These are phyloP conservation scores for Engystomops pustulosus DNA, from an alignment of 2,113 vertebrate species.

Conservation along the genomic window DNA sequence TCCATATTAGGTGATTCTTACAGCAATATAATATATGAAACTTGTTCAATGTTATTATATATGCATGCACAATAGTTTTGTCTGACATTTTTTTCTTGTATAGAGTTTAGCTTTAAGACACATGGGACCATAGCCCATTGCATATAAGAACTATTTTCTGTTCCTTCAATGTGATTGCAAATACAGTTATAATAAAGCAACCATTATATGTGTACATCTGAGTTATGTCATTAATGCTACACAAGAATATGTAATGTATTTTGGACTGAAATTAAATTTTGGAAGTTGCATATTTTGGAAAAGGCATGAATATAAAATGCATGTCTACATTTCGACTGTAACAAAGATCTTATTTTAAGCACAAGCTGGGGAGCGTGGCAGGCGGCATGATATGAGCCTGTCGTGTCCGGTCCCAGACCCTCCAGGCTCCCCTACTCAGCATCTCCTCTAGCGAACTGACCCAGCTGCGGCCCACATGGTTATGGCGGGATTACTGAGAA, in stretches of 20 bases:
- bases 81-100: constrained; percentile 77
- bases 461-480: no score
- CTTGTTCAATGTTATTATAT: constrained; percentile 87
- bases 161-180: constrained; percentile 88
- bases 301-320: no score
- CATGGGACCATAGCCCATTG: constrained; percentile 73
- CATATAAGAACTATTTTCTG: constrained; percentile 69
- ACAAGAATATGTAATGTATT: not conserved
- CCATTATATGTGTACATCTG: constrained; percentile 89
- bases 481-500: no score
- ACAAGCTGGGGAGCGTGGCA: no score
- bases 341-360: no score
- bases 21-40: constrained; percentile 95
- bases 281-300: not conserved
- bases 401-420: no score
- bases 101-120: constrained; percentile 74
- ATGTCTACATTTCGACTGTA: no score
- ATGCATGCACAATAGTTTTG: constrained; percentile 88
- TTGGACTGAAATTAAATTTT: not conserved
- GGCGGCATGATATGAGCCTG: no score
- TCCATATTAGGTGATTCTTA: constrained; percentile 92
- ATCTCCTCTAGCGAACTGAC: no score
- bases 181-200: constrained; percentile 98
- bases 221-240: not conserved
- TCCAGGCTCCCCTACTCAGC: no score